Conservation (phyloP, 2,113 vertebrate species). For the Actenoides lindsayi region DNA sequence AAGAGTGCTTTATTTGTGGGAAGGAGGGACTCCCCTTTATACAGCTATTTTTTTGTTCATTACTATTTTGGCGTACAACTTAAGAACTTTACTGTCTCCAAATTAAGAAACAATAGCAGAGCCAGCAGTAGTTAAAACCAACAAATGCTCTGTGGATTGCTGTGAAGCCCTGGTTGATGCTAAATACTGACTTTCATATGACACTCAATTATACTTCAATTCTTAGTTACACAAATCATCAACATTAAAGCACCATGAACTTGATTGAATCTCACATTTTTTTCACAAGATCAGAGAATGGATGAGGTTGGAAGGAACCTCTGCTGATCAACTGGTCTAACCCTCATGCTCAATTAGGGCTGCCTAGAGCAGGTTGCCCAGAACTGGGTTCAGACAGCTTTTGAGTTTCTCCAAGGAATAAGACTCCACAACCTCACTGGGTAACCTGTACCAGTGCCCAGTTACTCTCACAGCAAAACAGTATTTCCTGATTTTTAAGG, state of each 20-base stretch:
- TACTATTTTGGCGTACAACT: background rate
- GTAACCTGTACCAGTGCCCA: background rate
- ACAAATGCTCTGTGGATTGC: background rate
- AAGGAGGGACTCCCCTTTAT: background rate
- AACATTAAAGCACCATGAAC: background rate
- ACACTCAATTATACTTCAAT: background rate
- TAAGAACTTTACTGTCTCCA: background rate
- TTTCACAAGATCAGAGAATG: background rate
- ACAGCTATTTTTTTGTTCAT: background rate
- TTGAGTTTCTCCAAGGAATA: background rate
- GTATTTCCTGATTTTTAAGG: background rate
- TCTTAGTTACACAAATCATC: background rate
- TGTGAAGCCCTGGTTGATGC: background rate
- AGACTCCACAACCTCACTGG: background rate
- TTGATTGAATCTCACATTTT: background rate
- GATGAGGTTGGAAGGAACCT: background rate
- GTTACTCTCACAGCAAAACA: background rate
- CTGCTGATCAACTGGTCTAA: background rate
- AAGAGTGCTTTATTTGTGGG: background rate
- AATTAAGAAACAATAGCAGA: background rate
- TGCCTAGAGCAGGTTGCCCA: background rate
- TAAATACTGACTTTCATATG: background rate
- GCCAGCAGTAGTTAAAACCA: background rate
- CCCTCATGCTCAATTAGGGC: accelerated
- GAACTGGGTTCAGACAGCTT: background rate